Evolutionary conservation across 2,113 vertebrate species (phyloP).

Genomic region (Hydrochoerus hydrochaeris): DNA sequence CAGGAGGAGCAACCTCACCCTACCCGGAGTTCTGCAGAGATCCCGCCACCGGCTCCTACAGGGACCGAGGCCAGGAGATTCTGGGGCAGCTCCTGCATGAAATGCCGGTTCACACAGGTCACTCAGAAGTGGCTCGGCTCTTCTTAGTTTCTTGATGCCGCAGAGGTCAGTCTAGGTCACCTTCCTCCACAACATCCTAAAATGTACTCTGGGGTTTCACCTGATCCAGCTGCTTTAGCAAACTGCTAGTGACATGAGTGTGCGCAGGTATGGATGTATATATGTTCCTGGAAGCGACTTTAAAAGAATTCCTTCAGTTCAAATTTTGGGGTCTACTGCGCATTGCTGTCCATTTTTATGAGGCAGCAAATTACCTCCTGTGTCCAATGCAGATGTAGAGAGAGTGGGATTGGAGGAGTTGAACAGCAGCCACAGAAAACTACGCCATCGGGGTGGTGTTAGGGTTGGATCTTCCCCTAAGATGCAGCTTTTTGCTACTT

Average conservation of each 20-base stretch:
- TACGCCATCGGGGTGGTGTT: background rate
- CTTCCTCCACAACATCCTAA: background rate
- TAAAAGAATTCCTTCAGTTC: background rate
- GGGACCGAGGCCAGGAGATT: background rate
- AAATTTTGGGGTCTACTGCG: background rate
- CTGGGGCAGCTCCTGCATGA: background rate
- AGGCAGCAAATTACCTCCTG: background rate
- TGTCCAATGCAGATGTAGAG: background rate
- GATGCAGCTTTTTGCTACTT: constrained; percentile 41
- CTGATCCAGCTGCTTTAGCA: background rate
- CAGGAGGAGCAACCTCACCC: background rate
- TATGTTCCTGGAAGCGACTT: background rate
- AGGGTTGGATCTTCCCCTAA: too few species aligned
- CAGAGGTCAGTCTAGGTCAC: background rate
- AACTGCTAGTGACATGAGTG: background rate
- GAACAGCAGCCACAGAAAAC: background rate
- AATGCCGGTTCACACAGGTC: accelerated
- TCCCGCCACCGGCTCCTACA: accelerated
- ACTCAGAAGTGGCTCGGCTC: background rate
- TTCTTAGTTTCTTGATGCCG: background rate
- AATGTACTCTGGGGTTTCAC: background rate
- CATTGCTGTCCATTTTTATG: background rate
- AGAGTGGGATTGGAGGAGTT: background rate
- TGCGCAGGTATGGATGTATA: too few species aligned
- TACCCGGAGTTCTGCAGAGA: accelerated